phyloP scores from a whole-genome alignment of 2,888 invertebrate genomes.

The Pemphredon lugubris region DNA sequence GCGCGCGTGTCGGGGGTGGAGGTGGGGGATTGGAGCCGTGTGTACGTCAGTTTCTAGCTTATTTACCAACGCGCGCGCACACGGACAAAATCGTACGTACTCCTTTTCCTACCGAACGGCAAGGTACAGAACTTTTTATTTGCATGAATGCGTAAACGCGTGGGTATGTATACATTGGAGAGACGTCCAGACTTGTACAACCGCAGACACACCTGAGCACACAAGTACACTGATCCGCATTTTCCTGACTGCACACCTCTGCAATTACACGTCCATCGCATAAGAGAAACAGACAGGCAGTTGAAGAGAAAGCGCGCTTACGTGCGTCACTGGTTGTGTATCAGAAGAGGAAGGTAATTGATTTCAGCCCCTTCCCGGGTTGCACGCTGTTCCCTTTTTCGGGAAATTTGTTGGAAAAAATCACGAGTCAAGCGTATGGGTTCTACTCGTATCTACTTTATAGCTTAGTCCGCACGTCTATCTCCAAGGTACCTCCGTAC shows the following conservation, averaged over 20 bases:
- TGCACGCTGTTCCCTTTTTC: not conserved
- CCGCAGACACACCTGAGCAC: conserved; percentile 41
- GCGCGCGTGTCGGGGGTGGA: no score
- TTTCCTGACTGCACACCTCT: not conserved
- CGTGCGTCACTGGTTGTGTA: not conserved
- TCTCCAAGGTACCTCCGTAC: no score
- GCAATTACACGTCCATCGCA: not conserved
- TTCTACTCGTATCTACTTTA: no score
- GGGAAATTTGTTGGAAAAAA: conserved; percentile 13
- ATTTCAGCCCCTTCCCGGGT: conserved; percentile 3
- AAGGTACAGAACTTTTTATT: no score
- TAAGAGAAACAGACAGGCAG: not conserved
- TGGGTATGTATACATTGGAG: not conserved
- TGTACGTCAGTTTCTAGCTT: no score
- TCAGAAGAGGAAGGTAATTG: not conserved
- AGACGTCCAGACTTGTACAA: not conserved
- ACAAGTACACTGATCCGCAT: not conserved
- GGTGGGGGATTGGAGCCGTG: no score
- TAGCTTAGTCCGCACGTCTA: no score
- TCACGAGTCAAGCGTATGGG: not conserved
- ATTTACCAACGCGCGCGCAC: no score
- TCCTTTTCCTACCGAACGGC: no score
- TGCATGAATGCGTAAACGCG: no score
- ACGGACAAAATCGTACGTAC: no score
- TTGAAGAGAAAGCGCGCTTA: no score